Percentiles rank a stretch among this genome's conserved stretches.
Evolutionary conservation across 1,140 invertebrate species (phyloP).

Genomic region (Halyomorpha halys): DNA sequence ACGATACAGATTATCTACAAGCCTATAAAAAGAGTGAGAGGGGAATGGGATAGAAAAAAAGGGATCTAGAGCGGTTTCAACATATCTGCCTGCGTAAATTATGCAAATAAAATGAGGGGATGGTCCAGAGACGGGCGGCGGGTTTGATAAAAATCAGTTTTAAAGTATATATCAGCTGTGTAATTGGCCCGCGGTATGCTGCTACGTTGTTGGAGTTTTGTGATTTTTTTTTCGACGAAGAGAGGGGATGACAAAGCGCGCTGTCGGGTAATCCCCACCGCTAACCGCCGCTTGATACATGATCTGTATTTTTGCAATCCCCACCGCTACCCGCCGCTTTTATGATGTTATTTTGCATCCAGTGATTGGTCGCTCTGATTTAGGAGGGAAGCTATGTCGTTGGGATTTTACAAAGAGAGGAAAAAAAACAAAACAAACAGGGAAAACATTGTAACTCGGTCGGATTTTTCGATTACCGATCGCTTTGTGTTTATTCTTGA

Average conservation of each 20-base stretch:
- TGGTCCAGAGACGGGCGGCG: background rate
- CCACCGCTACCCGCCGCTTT: background rate
- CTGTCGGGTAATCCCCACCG: too few species aligned
- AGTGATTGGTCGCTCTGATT: background rate
- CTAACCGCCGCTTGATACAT: too few species aligned
- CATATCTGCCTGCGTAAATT: slow-evolving; percentile 4
- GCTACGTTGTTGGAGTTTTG: background rate
- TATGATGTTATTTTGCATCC: slow-evolving; percentile 20
- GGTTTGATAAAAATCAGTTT: slow-evolving; percentile 20
- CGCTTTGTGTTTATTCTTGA: too few species aligned
- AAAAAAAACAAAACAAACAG: too few species aligned
- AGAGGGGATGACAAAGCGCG: too few species aligned
- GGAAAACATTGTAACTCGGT: too few species aligned
- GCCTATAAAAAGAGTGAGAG: too few species aligned
- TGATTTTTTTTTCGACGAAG: too few species aligned
- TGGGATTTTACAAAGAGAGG: too few species aligned
- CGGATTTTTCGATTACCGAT: too few species aligned
- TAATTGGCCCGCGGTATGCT: background rate
- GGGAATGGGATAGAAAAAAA: background rate
- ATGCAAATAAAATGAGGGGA: slow-evolving; percentile 8
- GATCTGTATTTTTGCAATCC: slow-evolving; percentile 17
- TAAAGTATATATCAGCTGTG: slow-evolving; percentile 20
- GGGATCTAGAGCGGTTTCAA: background rate
- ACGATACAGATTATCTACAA: too few species aligned
- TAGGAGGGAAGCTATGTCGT: too few species aligned